Evolutionary conservation across 2,113 vertebrate genomes (phyloP).

Genomic region (Athene noctua): DNA sequence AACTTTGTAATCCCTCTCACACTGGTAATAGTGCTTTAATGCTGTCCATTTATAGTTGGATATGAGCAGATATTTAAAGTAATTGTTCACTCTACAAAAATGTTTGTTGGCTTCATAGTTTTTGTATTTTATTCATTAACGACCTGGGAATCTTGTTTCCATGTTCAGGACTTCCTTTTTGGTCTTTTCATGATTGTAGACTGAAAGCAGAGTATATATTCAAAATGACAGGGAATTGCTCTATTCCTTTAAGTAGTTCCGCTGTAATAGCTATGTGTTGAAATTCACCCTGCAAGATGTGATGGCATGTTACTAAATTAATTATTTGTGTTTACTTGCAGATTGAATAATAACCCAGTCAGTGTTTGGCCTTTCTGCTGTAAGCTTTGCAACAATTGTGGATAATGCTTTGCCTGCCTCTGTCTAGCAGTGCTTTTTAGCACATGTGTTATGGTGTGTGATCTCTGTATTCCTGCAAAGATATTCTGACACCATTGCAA

Average conservation of each 20-base stretch:
- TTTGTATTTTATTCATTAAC: background rate
- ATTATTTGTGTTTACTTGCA: background rate
- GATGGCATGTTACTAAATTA: background rate
- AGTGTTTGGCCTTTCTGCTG: background rate
- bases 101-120: background rate
- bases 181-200: background rate
- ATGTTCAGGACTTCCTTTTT: background rate
- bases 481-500: background rate
- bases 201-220: background rate
- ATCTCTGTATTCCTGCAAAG: background rate
- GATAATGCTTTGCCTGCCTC: background rate
- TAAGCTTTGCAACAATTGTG: background rate
- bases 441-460: fast-evolving
- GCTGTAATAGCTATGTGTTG: background rate
- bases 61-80: background rate
- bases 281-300: background rate
- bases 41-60: background rate
- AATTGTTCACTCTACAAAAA: background rate
- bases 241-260: background rate
- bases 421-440: background rate
- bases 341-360: background rate
- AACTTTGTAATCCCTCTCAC: background rate
- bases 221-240: background rate
- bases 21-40: background rate
- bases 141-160: background rate